Evolutionary conservation across 2,888 invertebrate species (phyloP), one percentile per base, ranked within the genome.

Genomic region (Dinocampus coccinellae): DNA sequence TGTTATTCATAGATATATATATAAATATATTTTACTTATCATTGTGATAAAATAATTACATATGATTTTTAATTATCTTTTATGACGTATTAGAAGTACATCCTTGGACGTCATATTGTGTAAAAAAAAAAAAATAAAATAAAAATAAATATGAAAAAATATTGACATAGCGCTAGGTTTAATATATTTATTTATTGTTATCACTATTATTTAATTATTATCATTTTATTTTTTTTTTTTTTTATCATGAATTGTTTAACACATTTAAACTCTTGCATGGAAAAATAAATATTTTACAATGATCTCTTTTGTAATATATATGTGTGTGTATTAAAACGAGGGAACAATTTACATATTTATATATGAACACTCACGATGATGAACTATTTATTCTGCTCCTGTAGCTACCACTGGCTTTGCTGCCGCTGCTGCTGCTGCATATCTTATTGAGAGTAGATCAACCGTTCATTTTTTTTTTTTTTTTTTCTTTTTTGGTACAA

Each of bases 391-490:
- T 47, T 3, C 16, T 47, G 3, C 29, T 4, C 3, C 29, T 29
- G 3, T 3, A 29, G 29, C 57, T 16, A 66, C 55, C 55, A 11
- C 26, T 24, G 22, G 16, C 16, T n/a, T n/a, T n/a, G n/a, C n/a
- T n/a, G 39, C n/a, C 39, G 39, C n/a, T 39, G 39, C 2, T 42
- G 64, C 65, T 36, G 36, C 39, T 39, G 65, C 47, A 64, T 64
- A 64, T 58, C 47, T 47, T 60, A 60, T 70, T 70, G 64, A 70
- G 60, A 65, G 55, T 61, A 39, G 61, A 70, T 70, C 60, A 70
- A 66, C 53, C 60, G 39, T 70, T n/a, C n/a, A n/a, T n/a, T n/a
- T n/a, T n/a, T n/a, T n/a, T n/a, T n/a, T n/a, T n/a, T n/a, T n/a
- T n/a, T n/a, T n/a, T n/a, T n/a, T n/a, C n/a, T n/a, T n/a, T 70